Base-by-base conservation (phyloP, 2,113 vertebrate genomes). In the Planiliza haematocheilus region DNA sequence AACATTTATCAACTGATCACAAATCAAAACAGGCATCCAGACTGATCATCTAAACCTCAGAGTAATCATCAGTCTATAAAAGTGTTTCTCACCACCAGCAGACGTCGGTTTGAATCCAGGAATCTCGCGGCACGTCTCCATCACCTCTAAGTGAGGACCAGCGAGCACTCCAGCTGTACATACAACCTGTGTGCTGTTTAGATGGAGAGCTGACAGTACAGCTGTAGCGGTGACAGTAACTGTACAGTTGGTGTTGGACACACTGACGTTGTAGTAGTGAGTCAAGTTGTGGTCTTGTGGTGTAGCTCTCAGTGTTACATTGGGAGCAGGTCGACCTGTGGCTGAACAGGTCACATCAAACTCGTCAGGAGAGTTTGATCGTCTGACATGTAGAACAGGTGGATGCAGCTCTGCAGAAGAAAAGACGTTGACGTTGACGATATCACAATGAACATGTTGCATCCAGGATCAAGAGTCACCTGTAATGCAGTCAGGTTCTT, bases 401-500 rank as follows among this genome's bases (percentile, higher is more conserved):
- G n/a, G 38, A 56, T 87, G 75, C 48, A 88, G 75, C 75, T 91
- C 89, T 91, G 81, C 0, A 21, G n/a, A 6, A 64, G 10, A 18
- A 46, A 57, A 13, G 8, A 49, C 14, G 13, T 41, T 2, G 7
- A 2, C n/a, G n/a, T n/a, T n/a, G n/a, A 48, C 2, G 11, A 37
- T 2, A 43, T 11, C 7, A 43, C 17, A 14, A 36, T 49, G 7
- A 10, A n/a, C 1, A n/a, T 41, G 16, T 12, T 9, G 14, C 45
- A 8, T 52, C 20, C 10, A n/a, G n/a, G n/a, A n/a, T n/a, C n/a
- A n/a, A n/a, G n/a, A n/a, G n/a, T n/a, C n/a, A n/a, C n/a, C 4
- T 41, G 9, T 2, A 10, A 56, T 18, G 0, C 7, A 20, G 21
- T 14, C 17, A 34, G 42, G 18, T 45, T 30, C 48, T 87, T n/a